phyloP scores from a whole-genome alignment of 2,113 vertebrate species.

The Brienomyrus brachyistius region DNA sequence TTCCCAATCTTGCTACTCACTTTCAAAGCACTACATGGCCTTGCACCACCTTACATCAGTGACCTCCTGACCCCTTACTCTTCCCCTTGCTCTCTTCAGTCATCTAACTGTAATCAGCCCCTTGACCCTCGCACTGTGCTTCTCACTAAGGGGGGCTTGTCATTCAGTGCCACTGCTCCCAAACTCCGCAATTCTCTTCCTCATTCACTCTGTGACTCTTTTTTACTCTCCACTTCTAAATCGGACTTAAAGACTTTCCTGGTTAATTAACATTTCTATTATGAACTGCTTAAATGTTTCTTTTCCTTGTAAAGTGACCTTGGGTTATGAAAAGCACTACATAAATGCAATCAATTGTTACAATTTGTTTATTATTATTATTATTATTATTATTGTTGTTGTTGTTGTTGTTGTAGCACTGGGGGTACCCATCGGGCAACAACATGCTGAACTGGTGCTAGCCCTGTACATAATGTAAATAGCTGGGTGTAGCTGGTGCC shows the following conservation, averaged over 20 bases:
- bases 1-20: neutral
- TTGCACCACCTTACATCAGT: neutral
- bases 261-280: neutral
- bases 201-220: neutral
- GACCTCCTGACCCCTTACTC: neutral
- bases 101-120: neutral
- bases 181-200: neutral
- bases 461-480: neutral
- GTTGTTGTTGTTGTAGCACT: neutral
- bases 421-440: neutral
- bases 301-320: neutral
- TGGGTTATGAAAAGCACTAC: neutral
- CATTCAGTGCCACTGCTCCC: neutral
- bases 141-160: neutral
- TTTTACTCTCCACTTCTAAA: neutral
- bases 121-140: neutral
- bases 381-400: neutral
- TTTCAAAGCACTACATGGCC: neutral
- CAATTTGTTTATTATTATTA: neutral
- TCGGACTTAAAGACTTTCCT: neutral
- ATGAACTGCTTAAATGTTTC: neutral
- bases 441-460: neutral
- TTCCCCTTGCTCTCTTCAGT: neutral
- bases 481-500: neutral
- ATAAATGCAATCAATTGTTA: neutral